Evolutionary conservation across 2,113 vertebrate genomes (phyloP), one percentile per base, ranked within the genome.

Genomic region (Zootoca vivipara): DNA sequence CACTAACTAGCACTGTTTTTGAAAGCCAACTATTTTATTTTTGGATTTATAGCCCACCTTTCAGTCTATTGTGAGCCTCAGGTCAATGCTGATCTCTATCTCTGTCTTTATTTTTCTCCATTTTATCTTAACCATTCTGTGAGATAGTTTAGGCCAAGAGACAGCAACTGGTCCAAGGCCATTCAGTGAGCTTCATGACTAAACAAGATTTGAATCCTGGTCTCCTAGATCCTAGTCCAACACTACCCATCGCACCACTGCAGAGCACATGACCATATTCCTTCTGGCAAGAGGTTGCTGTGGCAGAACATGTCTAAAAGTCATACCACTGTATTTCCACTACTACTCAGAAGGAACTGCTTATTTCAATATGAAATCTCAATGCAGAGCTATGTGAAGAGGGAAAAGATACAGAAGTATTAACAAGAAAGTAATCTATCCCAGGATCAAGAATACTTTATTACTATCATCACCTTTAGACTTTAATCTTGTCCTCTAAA

Each of bases 401-500:
- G 52, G 77, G 82, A 1, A 20, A 3, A 5, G 0, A 86, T 16
- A 9, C 5, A 81, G 85, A 70, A 2, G 8, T 7, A 38, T 35
- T 4, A 1, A 0, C 15, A 70, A 30, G 40, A 8, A 24, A 5
- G 20, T 24, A 0, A 77, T 73, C 12, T 35, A 78, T 83, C 16
- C n/a, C 84, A 85, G 33, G 26, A 62, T 74, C 56, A 85, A 62
- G 33, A 65, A 40, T 20, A 85, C 12, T 8, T 46, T 42, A 40
- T 33, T 80, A 26, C 52, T 82, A 20, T 35, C 26, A 30, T 87
- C 89, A 88, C 42, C 92, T 83, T 87, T 33, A 20, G 91, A 92
- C 67, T 94, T 91, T 70, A 40, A 87, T 75, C 78, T 88, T 4
- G 82, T 86, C 87, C 92, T 90, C 91, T 90, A 74, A 87, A 91